Conservation (phyloP, 2,797 vertebrate genomes). For the Amblyopsis hoosieri region DNA sequence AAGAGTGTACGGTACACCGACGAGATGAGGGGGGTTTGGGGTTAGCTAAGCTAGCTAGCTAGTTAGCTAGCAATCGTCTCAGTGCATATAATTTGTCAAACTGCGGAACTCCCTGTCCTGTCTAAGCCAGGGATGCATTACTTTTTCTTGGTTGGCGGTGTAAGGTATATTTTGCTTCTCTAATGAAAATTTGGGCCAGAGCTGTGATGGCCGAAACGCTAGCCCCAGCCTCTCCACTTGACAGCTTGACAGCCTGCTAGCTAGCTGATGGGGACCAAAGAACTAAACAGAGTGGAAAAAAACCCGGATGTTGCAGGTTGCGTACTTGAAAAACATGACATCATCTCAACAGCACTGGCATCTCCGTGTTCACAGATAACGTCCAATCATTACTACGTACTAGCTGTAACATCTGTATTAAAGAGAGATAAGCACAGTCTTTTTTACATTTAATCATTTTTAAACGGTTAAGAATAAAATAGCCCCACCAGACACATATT, state of each 20-base stretch:
- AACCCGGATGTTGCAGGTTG: slow-evolving; percentile 82
- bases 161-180: slow-evolving; percentile 42
- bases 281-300: slow-evolving; percentile 33
- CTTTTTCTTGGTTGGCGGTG: slow-evolving; percentile 69
- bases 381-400: too few relatives aligned
- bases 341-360: slow-evolving; percentile 54
- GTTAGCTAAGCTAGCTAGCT: slow-evolving; percentile 63
- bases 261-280: slow-evolving; percentile 62
- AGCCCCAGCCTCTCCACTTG: slow-evolving; percentile 74
- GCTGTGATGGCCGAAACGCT: slow-evolving; percentile 66
- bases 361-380: background rate
- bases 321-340: slow-evolving; percentile 75
- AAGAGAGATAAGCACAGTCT: too few relatives aligned
- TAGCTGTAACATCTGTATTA: too few relatives aligned
- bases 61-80: slow-evolving; percentile 70
- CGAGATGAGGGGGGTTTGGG: slow-evolving; percentile 45
- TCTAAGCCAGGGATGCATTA: slow-evolving; percentile 70
- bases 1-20: slow-evolving; percentile 41
- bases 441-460: too few relatives aligned
- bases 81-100: slow-evolving; percentile 71
- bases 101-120: slow-evolving; percentile 71
- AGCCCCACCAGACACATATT: too few relatives aligned
- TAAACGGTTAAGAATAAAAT: too few relatives aligned
- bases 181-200: slow-evolving; percentile 37
- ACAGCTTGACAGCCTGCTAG: slow-evolving; percentile 78